phyloP scores from a whole-genome alignment of 2,113 vertebrate genomes.

The Acanthisitta chloris region DNA sequence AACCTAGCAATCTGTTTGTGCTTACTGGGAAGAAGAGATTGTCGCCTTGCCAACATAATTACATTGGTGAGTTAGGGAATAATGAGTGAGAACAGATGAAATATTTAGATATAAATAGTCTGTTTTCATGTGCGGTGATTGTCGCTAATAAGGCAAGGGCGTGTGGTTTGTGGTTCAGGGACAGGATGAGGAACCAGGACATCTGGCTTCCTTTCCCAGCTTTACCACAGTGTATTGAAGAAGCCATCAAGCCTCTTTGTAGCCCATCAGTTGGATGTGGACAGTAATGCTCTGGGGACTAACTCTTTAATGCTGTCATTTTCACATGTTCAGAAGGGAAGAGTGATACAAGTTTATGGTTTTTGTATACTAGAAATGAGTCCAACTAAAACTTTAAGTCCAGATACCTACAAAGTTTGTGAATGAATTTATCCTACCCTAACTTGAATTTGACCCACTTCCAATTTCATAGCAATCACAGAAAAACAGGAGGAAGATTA shows the following conservation, averaged over 20 bases:
- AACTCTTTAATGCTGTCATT: conserved; percentile 17
- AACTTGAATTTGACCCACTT: neutral
- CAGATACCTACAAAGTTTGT: neutral
- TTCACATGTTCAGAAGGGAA: neutral
- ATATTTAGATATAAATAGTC: conserved; percentile 63
- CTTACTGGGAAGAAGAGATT: conserved; percentile 11
- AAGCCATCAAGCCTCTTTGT: conserved; percentile 20
- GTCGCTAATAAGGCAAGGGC: conserved; percentile 32
- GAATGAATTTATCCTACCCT: neutral
- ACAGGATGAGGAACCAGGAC: conserved; percentile 59
- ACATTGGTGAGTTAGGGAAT: conserved; percentile 45
- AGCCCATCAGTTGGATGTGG: conserved; percentile 16
- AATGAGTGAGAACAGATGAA: conserved; percentile 56
- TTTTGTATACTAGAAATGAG: neutral
- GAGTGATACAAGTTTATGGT: neutral
- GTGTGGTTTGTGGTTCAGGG: conserved; percentile 46
- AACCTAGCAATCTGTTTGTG: conserved; percentile 34
- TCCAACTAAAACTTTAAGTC: neutral
- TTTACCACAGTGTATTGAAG: conserved; percentile 29
- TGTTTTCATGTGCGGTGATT: conserved; percentile 41
- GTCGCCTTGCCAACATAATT: conserved; percentile 43
- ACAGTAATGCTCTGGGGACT: conserved; percentile 6
- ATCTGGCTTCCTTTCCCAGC: conserved; percentile 42
- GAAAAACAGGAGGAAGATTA: neutral
- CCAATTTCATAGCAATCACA: neutral